Evolutionary conservation across 2,888 invertebrate species (phyloP).

Genomic region (Monoplex corrugatus): DNA sequence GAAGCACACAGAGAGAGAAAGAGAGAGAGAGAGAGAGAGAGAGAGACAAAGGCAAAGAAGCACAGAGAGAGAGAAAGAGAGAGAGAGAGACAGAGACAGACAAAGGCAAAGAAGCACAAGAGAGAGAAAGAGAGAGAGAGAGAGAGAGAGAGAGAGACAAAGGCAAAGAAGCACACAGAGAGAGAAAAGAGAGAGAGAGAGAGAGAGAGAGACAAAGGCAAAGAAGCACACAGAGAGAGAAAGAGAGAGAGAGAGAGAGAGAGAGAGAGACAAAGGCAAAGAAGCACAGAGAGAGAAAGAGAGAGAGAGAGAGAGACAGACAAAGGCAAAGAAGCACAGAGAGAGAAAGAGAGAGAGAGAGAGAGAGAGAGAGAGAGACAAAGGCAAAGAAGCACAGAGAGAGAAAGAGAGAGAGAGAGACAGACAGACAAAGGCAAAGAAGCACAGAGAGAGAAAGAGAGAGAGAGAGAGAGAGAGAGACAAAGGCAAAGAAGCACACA

Average conservation of each 20-base stretch:
- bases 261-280: neutral
- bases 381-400: neutral
- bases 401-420: neutral
- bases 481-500: neutral
- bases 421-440: neutral
- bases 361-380: neutral
- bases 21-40: neutral
- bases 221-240: neutral
- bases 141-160: neutral
- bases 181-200: conserved; percentile 4
- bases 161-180: neutral
- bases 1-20: neutral
- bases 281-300: neutral
- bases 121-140: neutral
- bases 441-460: neutral
- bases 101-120: neutral
- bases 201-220: conserved; percentile 2
- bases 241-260: neutral
- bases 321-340: neutral
- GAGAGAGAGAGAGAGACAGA: neutral
- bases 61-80: neutral
- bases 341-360: neutral
- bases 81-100: neutral
- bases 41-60: neutral
- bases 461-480: neutral